A percentile compares a stretch with the other conserved stretches of the same genome.
phyloP scores from a whole-genome alignment of 1,140 invertebrate genomes.

The Cotesia vestalis region DNA sequence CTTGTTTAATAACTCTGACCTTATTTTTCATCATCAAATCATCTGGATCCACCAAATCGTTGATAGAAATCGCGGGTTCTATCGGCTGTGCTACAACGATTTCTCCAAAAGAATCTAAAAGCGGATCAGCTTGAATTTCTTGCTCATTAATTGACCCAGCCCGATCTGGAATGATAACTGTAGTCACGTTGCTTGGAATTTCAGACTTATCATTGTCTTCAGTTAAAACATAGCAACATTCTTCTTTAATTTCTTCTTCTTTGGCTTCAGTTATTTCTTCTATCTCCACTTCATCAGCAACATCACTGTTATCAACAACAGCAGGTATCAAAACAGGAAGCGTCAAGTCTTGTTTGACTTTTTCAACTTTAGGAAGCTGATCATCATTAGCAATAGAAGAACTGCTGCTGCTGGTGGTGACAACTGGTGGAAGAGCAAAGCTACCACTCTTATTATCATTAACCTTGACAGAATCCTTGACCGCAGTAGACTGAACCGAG shows the following conservation, averaged over 20 bases:
- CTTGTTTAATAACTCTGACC: conserved; percentile 11
- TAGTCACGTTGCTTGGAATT: neutral
- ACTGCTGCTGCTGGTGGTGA: neutral
- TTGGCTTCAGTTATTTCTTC: neutral
- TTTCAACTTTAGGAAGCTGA: neutral
- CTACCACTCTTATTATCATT: conserved; percentile 4
- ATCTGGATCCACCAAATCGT: neutral
- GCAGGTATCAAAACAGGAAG: conserved; percentile 8
- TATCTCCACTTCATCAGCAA: neutral
- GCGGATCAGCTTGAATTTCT: neutral
- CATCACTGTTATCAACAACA: neutral
- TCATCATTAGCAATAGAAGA: too few relatives aligned
- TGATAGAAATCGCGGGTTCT: neutral
- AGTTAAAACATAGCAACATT: conserved; percentile 8
- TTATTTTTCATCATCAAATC: conserved; percentile 18
- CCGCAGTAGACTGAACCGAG: neutral
- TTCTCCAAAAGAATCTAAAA: conserved; percentile 18
- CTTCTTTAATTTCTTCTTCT: neutral
- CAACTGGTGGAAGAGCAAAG: conserved; percentile 13
- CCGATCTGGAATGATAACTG: conserved; percentile 6
- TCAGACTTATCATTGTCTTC: neutral
- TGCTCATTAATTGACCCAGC: conserved; percentile 27
- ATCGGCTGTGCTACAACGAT: neutral
- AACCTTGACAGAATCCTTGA: neutral
- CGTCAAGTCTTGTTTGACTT: conserved; percentile 2